Evolutionary conservation across 2,113 vertebrate species (phyloP).

Genomic region (Cyprinus carpio): DNA sequence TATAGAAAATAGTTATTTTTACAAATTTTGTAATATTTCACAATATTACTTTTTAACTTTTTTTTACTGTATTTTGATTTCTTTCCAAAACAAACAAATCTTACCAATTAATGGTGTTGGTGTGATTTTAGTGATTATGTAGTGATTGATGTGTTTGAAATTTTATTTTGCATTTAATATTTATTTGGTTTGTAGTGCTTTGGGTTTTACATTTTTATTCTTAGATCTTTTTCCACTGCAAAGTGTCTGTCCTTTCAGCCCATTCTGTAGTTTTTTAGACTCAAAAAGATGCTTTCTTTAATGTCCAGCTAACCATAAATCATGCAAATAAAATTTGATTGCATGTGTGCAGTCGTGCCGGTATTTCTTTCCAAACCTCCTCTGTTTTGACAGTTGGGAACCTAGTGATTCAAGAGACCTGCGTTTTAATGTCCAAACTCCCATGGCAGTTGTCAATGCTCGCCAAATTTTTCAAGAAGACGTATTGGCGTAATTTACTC

Average conservation of each 20-base stretch:
- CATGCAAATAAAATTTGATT: slow-evolving; percentile 47
- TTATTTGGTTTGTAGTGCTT: too few species aligned
- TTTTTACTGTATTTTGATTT: too few species aligned
- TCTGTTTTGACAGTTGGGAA: slow-evolving; percentile 49
- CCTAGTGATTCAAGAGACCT: slow-evolving; percentile 50
- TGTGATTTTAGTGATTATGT: too few species aligned
- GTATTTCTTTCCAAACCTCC: slow-evolving; percentile 33
- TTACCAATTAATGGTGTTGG: too few species aligned
- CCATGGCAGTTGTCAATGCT: slow-evolving; percentile 32
- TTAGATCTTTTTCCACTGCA: slow-evolving; percentile 24
- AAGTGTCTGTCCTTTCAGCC: slow-evolving; percentile 18
- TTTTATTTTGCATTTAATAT: too few species aligned
- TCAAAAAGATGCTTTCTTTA: slow-evolving; percentile 44
- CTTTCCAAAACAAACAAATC: too few species aligned
- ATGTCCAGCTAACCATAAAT: slow-evolving; percentile 31
- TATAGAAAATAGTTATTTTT: too few species aligned
- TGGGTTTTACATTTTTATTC: background rate
- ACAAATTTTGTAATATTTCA: too few species aligned
- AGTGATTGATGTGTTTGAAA: too few species aligned
- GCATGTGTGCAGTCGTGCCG: slow-evolving; percentile 40
- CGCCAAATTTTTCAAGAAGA: slow-evolving; percentile 56
- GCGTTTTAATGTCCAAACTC: slow-evolving; percentile 53
- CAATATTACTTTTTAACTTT: too few species aligned
- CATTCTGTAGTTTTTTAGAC: slow-evolving; percentile 33
- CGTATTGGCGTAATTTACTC: slow-evolving; percentile 53